Conservation (phyloP, 2,888 invertebrate species). For the Halictus quadricinctus region DNA sequence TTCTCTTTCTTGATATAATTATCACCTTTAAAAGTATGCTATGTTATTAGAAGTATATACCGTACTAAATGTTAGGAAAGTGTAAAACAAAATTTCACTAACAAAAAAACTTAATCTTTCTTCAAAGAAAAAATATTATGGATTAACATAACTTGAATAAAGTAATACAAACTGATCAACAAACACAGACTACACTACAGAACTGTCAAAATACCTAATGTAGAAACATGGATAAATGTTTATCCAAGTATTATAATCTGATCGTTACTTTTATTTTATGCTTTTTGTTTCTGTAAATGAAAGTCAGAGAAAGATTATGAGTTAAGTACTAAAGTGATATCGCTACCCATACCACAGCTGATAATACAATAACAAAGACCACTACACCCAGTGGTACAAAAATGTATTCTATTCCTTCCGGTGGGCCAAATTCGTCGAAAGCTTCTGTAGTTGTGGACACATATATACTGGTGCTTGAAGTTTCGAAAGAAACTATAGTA, state of each 20-base stretch:
- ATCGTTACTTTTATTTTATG: constrained; percentile 38
- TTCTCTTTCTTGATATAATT: constrained; percentile 83
- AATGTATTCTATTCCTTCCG: constrained; percentile 80
- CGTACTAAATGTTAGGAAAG: neutral
- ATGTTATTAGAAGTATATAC: constrained; percentile 5
- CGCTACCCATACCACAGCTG: constrained; percentile 79
- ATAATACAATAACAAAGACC: constrained; percentile 80
- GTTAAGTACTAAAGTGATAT: constrained; percentile 65
- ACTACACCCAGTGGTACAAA: constrained; percentile 81
- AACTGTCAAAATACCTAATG: constrained; percentile 53
- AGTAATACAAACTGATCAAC: constrained; percentile 34
- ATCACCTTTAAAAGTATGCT: constrained; percentile 81
- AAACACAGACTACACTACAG: constrained; percentile 32
- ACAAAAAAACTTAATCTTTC: constrained; percentile 22
- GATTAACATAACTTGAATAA: constrained; percentile 23
- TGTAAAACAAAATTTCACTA: constrained; percentile 12
- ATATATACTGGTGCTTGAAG: constrained; percentile 63
- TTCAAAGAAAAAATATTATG: constrained; percentile 17
- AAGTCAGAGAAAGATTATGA: constrained; percentile 53
- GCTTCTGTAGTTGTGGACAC: constrained; percentile 75
- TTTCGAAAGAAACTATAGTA: constrained; percentile 55
- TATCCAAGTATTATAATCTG: constrained; percentile 48
- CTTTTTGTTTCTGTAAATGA: constrained; percentile 54
- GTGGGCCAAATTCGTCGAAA: constrained; percentile 79
- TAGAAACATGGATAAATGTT: constrained; percentile 35